These are phyloP conservation scores for Drosophila robusta DNA, from an alignment of 2,888 invertebrate genomes.

Conservation along the genomic window DNA sequence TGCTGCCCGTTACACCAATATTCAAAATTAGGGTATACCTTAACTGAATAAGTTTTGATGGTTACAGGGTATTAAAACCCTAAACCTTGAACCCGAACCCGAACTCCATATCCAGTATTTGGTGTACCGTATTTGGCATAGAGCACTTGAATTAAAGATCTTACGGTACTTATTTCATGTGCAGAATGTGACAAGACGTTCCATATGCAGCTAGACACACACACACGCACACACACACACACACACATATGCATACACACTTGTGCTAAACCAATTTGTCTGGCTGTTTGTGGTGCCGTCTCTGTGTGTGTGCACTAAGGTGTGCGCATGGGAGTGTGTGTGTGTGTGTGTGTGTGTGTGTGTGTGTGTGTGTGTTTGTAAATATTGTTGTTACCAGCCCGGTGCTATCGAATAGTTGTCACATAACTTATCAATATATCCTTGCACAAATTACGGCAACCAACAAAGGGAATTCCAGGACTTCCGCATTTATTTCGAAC, in stretches of 20 bases:
- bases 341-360: constrained; percentile 7
- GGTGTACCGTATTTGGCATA: constrained; percentile 8
- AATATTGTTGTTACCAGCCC: constrained; percentile 40
- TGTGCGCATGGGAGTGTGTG: no score
- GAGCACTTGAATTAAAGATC: constrained; percentile 73
- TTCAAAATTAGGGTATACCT: not conserved
- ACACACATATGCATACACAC: constrained; percentile 17
- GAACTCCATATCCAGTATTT: not conserved
- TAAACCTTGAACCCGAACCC: not conserved
- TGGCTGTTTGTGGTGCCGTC: constrained; percentile 57
- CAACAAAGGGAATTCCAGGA: not conserved
- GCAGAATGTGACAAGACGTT: constrained; percentile 40
- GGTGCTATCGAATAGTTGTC: constrained; percentile 40
- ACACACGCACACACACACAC: constrained; percentile 4
- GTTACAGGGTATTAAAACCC: not conserved
- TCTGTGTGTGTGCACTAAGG: constrained; percentile 12
- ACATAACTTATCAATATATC: constrained; percentile 26
- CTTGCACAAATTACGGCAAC: constrained; percentile 3
- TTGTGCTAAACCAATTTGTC: constrained; percentile 76
- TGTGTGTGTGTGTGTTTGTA: constrained; percentile 23
- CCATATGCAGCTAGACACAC: constrained; percentile 36
- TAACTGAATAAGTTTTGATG: not conserved
- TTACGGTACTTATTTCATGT: constrained; percentile 54
- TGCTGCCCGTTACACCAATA: no score
- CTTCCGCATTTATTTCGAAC: not conserved